Evolutionary conservation across 2,888 invertebrate genomes (phyloP).

Genomic region (Volucella inanis): DNA sequence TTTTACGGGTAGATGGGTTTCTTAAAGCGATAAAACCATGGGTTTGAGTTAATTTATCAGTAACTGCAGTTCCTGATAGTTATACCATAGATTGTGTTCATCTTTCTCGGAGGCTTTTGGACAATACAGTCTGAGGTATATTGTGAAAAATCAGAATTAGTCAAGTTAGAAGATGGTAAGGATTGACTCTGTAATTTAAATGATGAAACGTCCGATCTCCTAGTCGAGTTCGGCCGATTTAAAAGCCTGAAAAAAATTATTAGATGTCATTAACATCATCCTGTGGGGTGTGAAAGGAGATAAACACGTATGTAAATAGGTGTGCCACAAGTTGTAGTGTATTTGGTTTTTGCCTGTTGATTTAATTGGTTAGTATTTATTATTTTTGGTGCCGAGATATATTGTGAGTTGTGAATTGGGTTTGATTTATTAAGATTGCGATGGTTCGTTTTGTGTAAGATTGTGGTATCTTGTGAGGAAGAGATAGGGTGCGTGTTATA

Average conservation of each 20-base stretch:
- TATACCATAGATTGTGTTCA: too few species aligned
- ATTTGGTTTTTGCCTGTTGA: background rate
- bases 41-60: background rate
- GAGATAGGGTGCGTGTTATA: background rate
- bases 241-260: too few species aligned
- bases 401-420: background rate
- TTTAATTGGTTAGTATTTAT: background rate
- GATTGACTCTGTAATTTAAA: too few species aligned
- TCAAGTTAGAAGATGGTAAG: too few species aligned
- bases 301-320: too few species aligned
- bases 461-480: background rate
- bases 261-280: too few species aligned
- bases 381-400: background rate
- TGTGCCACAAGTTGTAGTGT: background rate
- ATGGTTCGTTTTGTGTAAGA: background rate
- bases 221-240: background rate
- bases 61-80: background rate
- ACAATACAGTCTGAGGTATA: background rate
- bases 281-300: background rate
- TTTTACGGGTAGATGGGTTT: constrained; percentile 1
- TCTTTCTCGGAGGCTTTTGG: background rate
- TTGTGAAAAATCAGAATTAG: too few species aligned
- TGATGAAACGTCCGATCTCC: too few species aligned
- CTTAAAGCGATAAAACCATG: background rate
- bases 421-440: background rate